These are phyloP conservation scores for Drosophila ezoana DNA, from an alignment of 2,888 invertebrate species.

Conservation along the genomic window DNA sequence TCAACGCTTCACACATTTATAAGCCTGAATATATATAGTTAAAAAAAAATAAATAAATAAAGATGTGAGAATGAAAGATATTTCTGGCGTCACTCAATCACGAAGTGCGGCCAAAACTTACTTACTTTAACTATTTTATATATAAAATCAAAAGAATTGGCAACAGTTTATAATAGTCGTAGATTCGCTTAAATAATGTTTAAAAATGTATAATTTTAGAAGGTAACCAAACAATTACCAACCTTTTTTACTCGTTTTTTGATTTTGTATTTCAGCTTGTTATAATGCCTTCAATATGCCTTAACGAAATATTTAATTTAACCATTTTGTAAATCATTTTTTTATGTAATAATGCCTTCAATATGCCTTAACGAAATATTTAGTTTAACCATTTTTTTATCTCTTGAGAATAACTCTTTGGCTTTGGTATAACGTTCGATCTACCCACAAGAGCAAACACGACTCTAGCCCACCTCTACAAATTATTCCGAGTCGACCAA, in stretches of 20 bases:
- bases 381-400: neutral
- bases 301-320: neutral
- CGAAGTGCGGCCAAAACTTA: neutral
- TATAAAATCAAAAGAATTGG: too few species aligned
- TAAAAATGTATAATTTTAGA: too few species aligned
- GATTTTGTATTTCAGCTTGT: too few species aligned
- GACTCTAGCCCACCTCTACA: conserved; percentile 34
- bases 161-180: too few species aligned
- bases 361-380: neutral
- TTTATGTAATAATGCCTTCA: too few species aligned
- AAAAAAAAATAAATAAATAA: neutral
- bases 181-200: too few species aligned
- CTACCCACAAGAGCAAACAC: conserved; percentile 10
- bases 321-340: too few species aligned
- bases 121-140: too few species aligned
- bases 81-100: conserved; percentile 5
- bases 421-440: neutral
- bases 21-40: neutral
- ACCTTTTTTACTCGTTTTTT: neutral
- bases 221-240: neutral
- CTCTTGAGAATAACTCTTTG: too few species aligned
- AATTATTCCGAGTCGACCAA: conserved; percentile 8
- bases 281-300: too few species aligned
- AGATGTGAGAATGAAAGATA: conserved; percentile 18
- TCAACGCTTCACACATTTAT: conserved; percentile 1